Evolutionary conservation across 2,113 vertebrate species (phyloP), one percentile per base, ranked within the genome.

Genomic region (Gobius niger): DNA sequence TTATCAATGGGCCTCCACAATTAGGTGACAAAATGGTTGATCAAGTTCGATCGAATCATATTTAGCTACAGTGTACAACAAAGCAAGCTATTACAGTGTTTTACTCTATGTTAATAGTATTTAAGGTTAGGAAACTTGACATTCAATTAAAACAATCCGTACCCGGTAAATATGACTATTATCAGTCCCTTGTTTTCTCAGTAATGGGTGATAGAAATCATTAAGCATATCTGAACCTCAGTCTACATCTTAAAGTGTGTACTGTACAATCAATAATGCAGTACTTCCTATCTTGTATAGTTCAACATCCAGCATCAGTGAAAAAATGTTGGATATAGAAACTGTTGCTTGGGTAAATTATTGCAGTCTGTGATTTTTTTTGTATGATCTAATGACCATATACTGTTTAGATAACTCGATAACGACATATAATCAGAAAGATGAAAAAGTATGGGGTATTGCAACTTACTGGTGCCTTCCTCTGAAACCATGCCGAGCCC

Each of bases 401-500:
- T 12, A 5, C 14, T 24, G 15, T 9, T n/a, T 4, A 11, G 13
- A 47, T 10, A 11, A 6, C 50, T 51, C 16, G 3, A 51, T 34
- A 34, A 34, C 8, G 3, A 51, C 9, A 9, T 52, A 9, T 52
- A 52, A 14, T 1, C 2, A 8, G 13, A 18, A 52, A 52, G n/a
- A 9, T 9, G 50, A 52, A 52, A 52, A 14, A 18, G 16, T 52
- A 52, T 16, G 1, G 52, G 72, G 24, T 52, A 19, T 9, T 11
- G 9, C 65, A 7, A 93, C 96, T 95, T 93, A 98, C 96, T 95
- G 1, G 95, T 96, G 79, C 96, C 96, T 11, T 98, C 96, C 78
- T 98, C 96, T 9, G 95, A 96, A 75, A 98, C 96, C 96, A 98
- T 98, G 65, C 96, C 96, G 62, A 98, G 92, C 7, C 96, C 96